Conservation (phyloP, 1,140 invertebrate genomes). For the Drosophila paulistorum region DNA sequence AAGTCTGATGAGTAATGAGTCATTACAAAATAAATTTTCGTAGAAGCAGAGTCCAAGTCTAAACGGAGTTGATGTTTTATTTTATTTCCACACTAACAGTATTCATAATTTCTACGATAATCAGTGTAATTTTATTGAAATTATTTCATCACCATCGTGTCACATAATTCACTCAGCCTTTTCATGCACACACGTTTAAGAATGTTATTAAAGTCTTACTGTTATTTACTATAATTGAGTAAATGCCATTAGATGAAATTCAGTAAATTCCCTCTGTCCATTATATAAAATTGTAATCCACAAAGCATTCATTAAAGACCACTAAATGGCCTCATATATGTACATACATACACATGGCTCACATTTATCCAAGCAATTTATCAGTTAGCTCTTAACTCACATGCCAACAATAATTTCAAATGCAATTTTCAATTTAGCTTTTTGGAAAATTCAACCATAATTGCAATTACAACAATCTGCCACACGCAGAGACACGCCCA, state of each 20-base stretch:
- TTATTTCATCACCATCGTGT: no score
- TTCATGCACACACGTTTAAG: not conserved
- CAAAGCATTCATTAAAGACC: not conserved
- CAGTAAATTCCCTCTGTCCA: not conserved
- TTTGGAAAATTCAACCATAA: slow-evolving; percentile 55
- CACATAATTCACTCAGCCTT: no score
- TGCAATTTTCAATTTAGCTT: slow-evolving; percentile 56
- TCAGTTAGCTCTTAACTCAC: slow-evolving; percentile 5
- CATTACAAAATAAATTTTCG: no score
- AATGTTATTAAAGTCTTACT: not conserved
- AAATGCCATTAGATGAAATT: not conserved
- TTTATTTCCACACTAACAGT: no score
- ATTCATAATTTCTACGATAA: no score
- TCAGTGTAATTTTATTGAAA: no score
- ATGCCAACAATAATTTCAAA: slow-evolving; percentile 12
- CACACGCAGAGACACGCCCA: slow-evolving; percentile 22
- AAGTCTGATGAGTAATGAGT: no score
- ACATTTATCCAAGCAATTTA: slow-evolving; percentile 25
- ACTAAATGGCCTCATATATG: not conserved
- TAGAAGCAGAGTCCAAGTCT: no score
- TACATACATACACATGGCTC: not conserved
- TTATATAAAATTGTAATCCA: not conserved
- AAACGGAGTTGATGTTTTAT: no score
- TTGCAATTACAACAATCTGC: slow-evolving; percentile 59
- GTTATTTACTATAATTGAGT: not conserved